These are phyloP conservation scores for Musca vetustissima DNA, from an alignment of 1,140 invertebrate genomes.

Conservation along the genomic window DNA sequence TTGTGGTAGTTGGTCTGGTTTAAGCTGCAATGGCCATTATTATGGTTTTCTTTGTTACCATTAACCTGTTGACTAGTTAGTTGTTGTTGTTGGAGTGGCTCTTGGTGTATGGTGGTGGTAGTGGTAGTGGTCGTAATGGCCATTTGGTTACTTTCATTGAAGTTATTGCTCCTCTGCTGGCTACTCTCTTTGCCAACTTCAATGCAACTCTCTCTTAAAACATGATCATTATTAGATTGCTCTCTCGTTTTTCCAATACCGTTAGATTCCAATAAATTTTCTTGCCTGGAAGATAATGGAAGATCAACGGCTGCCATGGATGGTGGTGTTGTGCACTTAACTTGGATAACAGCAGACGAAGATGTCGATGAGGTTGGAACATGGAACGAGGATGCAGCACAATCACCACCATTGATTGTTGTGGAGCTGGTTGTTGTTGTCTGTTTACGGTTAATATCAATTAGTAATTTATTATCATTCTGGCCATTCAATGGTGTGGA, in stretches of 20 bases:
- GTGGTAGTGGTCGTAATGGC: conserved; percentile 1
- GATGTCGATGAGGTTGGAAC: not conserved
- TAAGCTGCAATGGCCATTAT: conserved; percentile 2
- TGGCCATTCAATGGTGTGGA: conserved; percentile 27
- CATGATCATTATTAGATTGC: not conserved
- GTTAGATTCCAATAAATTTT: not conserved
- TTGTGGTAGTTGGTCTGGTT: not conserved
- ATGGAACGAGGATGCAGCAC: too few relatives aligned
- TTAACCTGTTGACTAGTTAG: not conserved
- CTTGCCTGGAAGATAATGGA: not conserved
- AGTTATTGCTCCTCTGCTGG: not conserved
- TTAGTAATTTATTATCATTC: conserved; percentile 34
- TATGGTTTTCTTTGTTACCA: conserved; percentile 12
- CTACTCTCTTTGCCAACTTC: too few relatives aligned
- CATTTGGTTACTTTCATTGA: conserved; percentile 8
- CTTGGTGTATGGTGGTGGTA: not conserved
- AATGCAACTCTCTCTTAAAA: not conserved
- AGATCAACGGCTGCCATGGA: not conserved
- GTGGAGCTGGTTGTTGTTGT: too few relatives aligned
- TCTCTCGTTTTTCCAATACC: not conserved
- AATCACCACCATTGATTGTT: not conserved
- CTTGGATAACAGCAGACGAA: not conserved
- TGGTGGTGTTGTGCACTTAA: conserved; percentile 1
- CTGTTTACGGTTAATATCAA: conserved; percentile 39
- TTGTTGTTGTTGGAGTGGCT: not conserved